Percentiles rank a stretch among this genome's conserved stretches.
phyloP scores from a whole-genome alignment of 2,113 vertebrate species.

The Sebastes schlegelii region DNA sequence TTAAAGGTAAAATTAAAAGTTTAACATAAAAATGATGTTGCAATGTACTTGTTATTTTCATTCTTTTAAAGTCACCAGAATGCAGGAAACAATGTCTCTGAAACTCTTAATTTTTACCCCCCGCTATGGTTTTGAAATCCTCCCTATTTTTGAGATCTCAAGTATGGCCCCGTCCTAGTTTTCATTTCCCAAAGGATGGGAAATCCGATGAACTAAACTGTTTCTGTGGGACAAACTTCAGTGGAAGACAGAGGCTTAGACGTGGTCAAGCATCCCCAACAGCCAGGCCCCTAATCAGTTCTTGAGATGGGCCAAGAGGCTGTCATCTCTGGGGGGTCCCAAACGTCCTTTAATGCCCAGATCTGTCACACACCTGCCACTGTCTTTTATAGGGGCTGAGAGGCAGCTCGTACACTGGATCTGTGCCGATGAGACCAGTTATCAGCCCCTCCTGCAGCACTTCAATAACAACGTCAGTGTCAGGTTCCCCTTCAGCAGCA shows the following conservation, averaged over 20 bases:
- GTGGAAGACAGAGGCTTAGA: constrained; percentile 26
- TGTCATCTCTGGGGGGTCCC: constrained; percentile 80
- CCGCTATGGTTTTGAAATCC: too few species aligned
- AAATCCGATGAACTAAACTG: constrained; percentile 30
- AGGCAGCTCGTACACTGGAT: constrained; percentile 68
- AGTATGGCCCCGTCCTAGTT: neutral
- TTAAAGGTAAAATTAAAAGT: too few species aligned
- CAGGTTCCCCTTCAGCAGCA: constrained; percentile 73
- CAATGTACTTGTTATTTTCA: too few species aligned
- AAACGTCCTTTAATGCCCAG: constrained; percentile 65
- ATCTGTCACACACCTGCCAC: constrained; percentile 83
- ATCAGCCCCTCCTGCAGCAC: constrained; percentile 73
- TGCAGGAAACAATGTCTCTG: too few species aligned
- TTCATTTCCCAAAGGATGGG: constrained; percentile 15
- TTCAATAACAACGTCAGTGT: constrained; percentile 80
- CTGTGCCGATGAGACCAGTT: constrained; percentile 74
- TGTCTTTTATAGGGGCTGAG: constrained; percentile 76
- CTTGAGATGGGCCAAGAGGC: constrained; percentile 67
- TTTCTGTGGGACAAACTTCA: constrained; percentile 40
- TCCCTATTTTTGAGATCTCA: too few species aligned
- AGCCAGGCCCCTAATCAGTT: constrained; percentile 71
- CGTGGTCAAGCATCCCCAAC: constrained; percentile 38
- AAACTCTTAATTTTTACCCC: too few species aligned
- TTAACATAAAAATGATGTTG: too few species aligned
- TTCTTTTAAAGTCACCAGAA: too few species aligned